Base-by-base conservation (phyloP, 2,797 vertebrate species). In the Eupleurogrammus muticus region DNA sequence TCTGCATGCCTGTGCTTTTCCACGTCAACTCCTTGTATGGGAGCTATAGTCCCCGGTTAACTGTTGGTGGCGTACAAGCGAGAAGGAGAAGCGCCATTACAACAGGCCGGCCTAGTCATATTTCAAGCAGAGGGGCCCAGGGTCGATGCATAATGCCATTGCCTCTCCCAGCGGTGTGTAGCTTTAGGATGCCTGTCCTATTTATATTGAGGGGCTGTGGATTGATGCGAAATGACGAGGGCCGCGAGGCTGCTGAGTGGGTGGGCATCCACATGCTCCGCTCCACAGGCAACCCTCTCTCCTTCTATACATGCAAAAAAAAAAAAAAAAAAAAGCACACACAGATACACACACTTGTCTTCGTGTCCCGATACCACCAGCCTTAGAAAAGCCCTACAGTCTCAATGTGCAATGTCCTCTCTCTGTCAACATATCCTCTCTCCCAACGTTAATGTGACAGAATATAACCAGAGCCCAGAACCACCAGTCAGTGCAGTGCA, bases 141-240 rank as follows among this genome's bases (percentile, higher is more conserved):
- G 87, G 87, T 91, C 55, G 71, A 75, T 79, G 85, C 80, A 86
- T 90, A 86, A 91, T 90, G 90, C 87, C 84, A 55, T 73, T 65
- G 79, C 88, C 70, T 84, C 90, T 89, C 86, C 75, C 86, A 89
- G 80, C 69, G 61, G 68, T 56, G 70, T 51, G 84, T 93, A 73
- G 92, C 94, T 94, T 89, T 79, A 93, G 92, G 92, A 92, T 52
- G 83, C 77, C 85, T 91, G 87, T 91, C 89, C 92, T 94, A 92
- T 92, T 94, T 94, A 92, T 94, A 94, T 92, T 92, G 92, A 93
- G 89, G 87, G 89, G 73, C 88, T 66, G 84, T 92, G 89, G 93
- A 94, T 91, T 94, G 93, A 95, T 95, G 92, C 74, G 83, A 93
- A 93, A 90, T 92, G 94, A 95, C 92, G 90, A 92, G 79, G 87